Percentiles rank a stretch among this genome's conserved stretches.
These are phyloP conservation scores for Anastatus disparis DNA, from an alignment of 1,140 invertebrate species.

Conservation along the genomic window DNA sequence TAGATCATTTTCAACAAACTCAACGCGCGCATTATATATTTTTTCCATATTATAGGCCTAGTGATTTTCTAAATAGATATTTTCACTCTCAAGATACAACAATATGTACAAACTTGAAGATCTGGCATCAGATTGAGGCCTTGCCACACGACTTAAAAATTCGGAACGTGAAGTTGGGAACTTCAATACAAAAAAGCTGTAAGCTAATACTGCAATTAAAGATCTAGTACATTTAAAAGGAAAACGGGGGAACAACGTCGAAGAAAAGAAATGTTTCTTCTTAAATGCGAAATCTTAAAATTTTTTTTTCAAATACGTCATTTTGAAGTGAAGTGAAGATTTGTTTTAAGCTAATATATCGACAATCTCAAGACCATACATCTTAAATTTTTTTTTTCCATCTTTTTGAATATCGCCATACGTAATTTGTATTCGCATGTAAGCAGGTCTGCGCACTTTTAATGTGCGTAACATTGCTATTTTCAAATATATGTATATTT, in stretches of 20 bases:
- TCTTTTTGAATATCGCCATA: conserved; percentile 12
- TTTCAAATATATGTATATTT: conserved; percentile 35
- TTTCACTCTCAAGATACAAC: conserved; percentile 37
- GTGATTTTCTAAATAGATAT: conserved; percentile 28
- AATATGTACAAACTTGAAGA: conserved; percentile 40
- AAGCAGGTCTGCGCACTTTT: conserved; percentile 32
- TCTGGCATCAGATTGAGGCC: conserved; percentile 5
- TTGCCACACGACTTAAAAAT: conserved; percentile 11
- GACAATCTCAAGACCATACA: conserved; percentile 32
- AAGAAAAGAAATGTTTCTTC: conserved; percentile 11
- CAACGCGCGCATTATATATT: conserved; percentile 27
- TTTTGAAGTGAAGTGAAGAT: conserved; percentile 24
- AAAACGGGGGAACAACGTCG: conserved; percentile 4
- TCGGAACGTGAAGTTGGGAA: not conserved
- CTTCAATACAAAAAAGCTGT: conserved; percentile 30
- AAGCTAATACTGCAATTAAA: conserved; percentile 36
- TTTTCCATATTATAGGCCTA: conserved; percentile 33
- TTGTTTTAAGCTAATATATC: conserved; percentile 26
- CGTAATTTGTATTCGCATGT: conserved; percentile 11
- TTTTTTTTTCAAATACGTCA: conserved; percentile 5
- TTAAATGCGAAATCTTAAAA: conserved; percentile 35
- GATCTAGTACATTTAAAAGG: conserved; percentile 30
- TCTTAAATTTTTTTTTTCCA: conserved; percentile 26
- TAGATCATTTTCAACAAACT: conserved; percentile 36
- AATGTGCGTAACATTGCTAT: conserved; percentile 38